Base-by-base conservation (phyloP, 2,113 vertebrate genomes). In the Caloenas nicobarica region DNA sequence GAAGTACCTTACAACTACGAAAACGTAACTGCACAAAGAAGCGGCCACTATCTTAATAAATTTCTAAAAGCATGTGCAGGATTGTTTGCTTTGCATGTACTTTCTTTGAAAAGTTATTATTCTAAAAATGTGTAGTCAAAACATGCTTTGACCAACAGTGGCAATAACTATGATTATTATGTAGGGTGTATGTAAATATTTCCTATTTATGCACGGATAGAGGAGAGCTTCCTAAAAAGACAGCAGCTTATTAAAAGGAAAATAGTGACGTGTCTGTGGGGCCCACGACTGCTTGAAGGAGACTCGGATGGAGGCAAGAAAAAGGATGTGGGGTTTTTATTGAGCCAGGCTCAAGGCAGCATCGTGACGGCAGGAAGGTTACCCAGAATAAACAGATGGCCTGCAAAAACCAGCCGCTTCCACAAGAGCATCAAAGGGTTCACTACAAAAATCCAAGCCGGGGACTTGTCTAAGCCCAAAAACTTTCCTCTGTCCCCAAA, bases 291-390 rank as follows among this genome's bases (percentile, higher is more conserved):
- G 31, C 38, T 33, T 26, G 58, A 50, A 44, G 85, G 44, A 71
- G 6, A 14, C 46, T 26, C 40, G 22, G 10, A 3, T 33, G 34
- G 17, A 90, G 46, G 65, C 54, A 57, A 89, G 21, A 36, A 53
- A 38, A 68, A 71, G 11, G 46, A 44, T 5, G 0, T 0, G 2
- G 3, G 7, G 5, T 8, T 28, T 66, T 79, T 36, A 50, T 1
- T 8, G 17, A 60, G 66, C 24, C 14, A 62, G n/a, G 40, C 8
- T 29, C 6, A 46, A 38, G 9, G 7, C 78, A 65, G 44, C 60
- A 56, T 0, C 0, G 54, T 54, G 33, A 23, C 73, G 57, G 86
- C 7, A 0, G 26, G 72, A 53, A 66, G 48, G 62, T 44, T 54
- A 62, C 71, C 40, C 13, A 1, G 69, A 72, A 85, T 34, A 42